Evolutionary conservation across 2,113 vertebrate genomes (phyloP).

Genomic region (Tachysurus fulvidraco): DNA sequence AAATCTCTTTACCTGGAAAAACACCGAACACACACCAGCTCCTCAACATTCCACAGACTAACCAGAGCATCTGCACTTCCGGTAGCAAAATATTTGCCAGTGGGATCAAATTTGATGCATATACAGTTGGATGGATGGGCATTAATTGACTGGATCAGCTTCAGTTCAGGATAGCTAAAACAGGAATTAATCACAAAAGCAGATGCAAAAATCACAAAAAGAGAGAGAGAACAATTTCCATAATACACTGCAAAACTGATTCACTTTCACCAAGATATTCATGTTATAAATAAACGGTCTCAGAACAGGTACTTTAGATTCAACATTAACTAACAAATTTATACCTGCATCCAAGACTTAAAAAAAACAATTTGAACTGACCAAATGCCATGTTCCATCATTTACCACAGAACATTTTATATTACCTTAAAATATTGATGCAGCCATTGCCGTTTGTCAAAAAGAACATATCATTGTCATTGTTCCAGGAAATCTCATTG

Average conservation of each 20-base stretch:
- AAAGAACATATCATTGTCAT: slow-evolving; percentile 98
- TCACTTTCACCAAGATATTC: neutral
- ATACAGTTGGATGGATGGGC: slow-evolving; percentile 99
- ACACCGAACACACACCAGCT: slow-evolving; percentile 95
- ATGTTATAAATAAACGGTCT: neutral
- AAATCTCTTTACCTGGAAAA: slow-evolving; percentile 85
- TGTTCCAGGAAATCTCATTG: slow-evolving; percentile 99
- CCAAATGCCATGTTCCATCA: neutral
- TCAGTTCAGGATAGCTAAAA: slow-evolving; percentile 92
- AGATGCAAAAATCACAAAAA: neutral
- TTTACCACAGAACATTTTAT: neutral
- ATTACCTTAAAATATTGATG: slow-evolving; percentile 95
- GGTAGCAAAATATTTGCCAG: slow-evolving; percentile 94
- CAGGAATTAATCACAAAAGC: neutral
- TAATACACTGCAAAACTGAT: neutral
- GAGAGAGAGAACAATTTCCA: neutral
- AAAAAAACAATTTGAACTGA: neutral
- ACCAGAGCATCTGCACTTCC: slow-evolving; percentile 95
- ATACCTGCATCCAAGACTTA: neutral
- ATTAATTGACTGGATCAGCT: slow-evolving; percentile 97
- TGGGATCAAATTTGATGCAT: slow-evolving; percentile 98
- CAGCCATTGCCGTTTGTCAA: slow-evolving; percentile 97
- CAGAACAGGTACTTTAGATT: neutral
- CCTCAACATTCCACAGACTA: slow-evolving; percentile 96
- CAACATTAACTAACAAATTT: neutral